These are phyloP conservation scores for Neoascia interrupta DNA, from an alignment of 2,888 invertebrate species.

Conservation along the genomic window DNA sequence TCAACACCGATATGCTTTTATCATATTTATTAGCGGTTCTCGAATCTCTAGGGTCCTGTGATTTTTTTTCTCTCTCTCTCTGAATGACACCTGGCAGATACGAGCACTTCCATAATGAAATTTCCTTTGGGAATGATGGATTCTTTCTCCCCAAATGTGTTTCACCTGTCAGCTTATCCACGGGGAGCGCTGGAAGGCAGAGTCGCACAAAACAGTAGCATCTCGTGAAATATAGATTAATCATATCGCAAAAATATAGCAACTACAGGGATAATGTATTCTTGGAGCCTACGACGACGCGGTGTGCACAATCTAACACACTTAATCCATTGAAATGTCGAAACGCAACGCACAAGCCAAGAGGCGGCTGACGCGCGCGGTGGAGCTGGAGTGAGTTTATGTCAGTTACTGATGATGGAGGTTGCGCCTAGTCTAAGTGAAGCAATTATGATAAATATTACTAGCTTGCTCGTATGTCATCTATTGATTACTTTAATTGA, in stretches of 20 bases:
- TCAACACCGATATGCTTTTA: slow-evolving; percentile 7
- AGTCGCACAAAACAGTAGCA: too few species aligned
- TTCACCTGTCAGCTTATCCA: slow-evolving; percentile 4
- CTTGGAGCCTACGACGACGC: slow-evolving; percentile 35
- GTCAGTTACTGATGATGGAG: slow-evolving; percentile 28
- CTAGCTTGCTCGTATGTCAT: slow-evolving; percentile 23
- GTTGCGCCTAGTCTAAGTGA: slow-evolving; percentile 7
- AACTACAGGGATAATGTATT: slow-evolving; percentile 29
- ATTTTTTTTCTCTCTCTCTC: too few species aligned
- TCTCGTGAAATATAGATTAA: slow-evolving; percentile 6
- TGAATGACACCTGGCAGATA: slow-evolving; percentile 10
- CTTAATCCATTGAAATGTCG: slow-evolving; percentile 16
- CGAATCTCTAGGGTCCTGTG: not conserved
- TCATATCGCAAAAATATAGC: slow-evolving; percentile 7
- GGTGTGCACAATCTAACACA: slow-evolving; percentile 8
- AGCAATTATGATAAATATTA: slow-evolving; percentile 55
- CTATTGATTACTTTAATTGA: slow-evolving; percentile 48
- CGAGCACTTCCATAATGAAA: slow-evolving; percentile 4
- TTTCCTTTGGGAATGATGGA: not conserved
- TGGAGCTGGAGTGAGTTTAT: too few species aligned
- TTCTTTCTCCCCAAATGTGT: too few species aligned
- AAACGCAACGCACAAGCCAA: too few species aligned
- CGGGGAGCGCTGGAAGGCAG: not conserved
- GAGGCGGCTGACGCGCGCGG: too few species aligned
- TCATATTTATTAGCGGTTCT: too few species aligned